Conservation (phyloP, 1,140 invertebrate genomes). For the Caenorhabditis briggsae region DNA sequence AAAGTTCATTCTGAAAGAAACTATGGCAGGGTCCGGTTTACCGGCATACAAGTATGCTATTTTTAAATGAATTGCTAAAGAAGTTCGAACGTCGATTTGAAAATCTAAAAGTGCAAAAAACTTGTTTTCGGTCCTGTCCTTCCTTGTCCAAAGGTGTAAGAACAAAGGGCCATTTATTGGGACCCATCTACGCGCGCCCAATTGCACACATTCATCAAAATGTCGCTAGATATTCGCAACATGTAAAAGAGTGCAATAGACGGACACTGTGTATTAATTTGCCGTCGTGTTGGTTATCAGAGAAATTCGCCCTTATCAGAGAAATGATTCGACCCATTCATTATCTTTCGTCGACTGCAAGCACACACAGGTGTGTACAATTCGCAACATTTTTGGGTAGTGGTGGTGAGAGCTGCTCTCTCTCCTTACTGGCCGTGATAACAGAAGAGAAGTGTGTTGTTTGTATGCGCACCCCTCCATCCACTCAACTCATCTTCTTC, state of each 20-base stretch:
- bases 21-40: too few relatives aligned
- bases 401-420: not conserved
- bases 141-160: not conserved
- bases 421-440: conserved; percentile 9
- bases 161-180: conserved; percentile 34
- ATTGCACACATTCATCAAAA: not conserved
- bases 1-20: too few relatives aligned
- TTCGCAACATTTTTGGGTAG: conserved; percentile 53
- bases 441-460: conserved; percentile 45
- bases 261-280: not conserved
- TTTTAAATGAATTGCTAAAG: too few relatives aligned
- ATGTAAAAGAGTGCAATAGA: not conserved
- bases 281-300: conserved; percentile 45
- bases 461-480: conserved; percentile 30
- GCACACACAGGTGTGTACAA: conserved; percentile 13
- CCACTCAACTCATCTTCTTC: conserved; percentile 39
- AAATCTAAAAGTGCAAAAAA: conserved; percentile 3
- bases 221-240: not conserved
- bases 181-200: not conserved
- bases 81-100: too few relatives aligned
- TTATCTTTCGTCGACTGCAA: conserved; percentile 34
- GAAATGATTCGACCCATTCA: not conserved
- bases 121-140: not conserved
- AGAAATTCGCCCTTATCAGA: not conserved
- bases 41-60: too few relatives aligned